A percentile compares a stretch with the other conserved stretches of the same genome.
These are phyloP conservation scores for Gastrophryne carolinensis DNA, from an alignment of 2,797 vertebrate species.

Conservation along the genomic window DNA sequence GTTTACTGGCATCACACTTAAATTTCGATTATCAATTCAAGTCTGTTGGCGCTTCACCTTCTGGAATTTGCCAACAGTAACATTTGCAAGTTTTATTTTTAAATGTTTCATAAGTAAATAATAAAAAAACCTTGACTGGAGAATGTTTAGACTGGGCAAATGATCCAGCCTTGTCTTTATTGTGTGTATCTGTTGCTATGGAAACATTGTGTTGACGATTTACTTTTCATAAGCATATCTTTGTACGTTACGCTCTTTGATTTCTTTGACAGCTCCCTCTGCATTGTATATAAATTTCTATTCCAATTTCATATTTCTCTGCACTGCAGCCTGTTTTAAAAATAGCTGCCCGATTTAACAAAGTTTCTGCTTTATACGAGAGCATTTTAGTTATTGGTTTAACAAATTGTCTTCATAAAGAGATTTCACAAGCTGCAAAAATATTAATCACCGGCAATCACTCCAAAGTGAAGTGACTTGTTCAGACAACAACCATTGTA, in stretches of 20 bases:
- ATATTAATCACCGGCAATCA: too few relatives aligned
- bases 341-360: too few relatives aligned
- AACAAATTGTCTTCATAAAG: too few relatives aligned
- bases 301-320: neutral
- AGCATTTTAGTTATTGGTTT: too few relatives aligned
- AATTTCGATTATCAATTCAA: too few relatives aligned
- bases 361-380: too few relatives aligned
- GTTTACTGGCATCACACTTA: too few relatives aligned
- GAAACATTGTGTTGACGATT: neutral
- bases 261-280: neutral
- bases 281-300: neutral
- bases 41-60: neutral
- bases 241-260: neutral
- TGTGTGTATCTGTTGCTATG: constrained; percentile 1
- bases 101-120: constrained; percentile 1
- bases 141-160: neutral
- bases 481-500: too few relatives aligned
- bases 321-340: neutral
- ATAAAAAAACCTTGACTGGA: neutral
- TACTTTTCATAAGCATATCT: neutral
- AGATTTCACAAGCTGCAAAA: too few relatives aligned
- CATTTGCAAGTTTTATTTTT: neutral
- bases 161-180: neutral
- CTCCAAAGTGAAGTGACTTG: too few relatives aligned
- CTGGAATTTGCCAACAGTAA: neutral